Evolutionary conservation across 92 coral and sea anemone species (phyloP).

Genomic region (Paragorgia papillata): DNA sequence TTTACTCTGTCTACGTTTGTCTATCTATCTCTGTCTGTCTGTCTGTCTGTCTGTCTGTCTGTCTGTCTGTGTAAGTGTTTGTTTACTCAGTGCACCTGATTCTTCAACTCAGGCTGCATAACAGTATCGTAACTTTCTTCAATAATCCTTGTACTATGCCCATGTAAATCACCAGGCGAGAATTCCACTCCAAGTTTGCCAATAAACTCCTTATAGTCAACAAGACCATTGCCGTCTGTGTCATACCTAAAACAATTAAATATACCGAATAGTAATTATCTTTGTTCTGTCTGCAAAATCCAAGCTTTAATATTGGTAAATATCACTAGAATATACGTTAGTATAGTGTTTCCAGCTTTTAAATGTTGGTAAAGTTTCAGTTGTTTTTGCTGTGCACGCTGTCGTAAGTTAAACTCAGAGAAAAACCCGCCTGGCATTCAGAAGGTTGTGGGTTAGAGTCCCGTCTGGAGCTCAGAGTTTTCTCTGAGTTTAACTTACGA

Average conservation of each 20-base stretch:
- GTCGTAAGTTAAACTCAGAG: no score
- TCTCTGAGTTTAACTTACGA: no score
- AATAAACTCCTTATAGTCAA: slow-evolving; percentile 85
- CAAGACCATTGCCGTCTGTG: slow-evolving; percentile 90
- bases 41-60: neutral
- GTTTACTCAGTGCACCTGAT: slow-evolving; percentile 38
- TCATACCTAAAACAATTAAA: slow-evolving; percentile 87
- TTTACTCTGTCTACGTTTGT: neutral
- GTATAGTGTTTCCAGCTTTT: no score
- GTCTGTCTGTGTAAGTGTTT: neutral
- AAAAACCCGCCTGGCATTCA: no score
- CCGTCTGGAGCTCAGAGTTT: no score
- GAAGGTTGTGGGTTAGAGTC: no score
- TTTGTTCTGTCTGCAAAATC: no score
- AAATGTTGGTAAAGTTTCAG: no score
- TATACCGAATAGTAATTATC: no score
- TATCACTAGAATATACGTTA: no score
- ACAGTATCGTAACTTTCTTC: slow-evolving; percentile 81
- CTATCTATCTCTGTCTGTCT: neutral
- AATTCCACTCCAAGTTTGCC: slow-evolving; percentile 90
- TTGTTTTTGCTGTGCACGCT: no score
- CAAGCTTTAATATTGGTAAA: no score
- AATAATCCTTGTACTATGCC: slow-evolving; percentile 84
- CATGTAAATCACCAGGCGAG: slow-evolving; percentile 87
- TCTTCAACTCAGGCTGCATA: slow-evolving; percentile 59